These are phyloP conservation scores for Idaea dimidiata DNA, from an alignment of 2,888 invertebrate species.

Conservation along the genomic window DNA sequence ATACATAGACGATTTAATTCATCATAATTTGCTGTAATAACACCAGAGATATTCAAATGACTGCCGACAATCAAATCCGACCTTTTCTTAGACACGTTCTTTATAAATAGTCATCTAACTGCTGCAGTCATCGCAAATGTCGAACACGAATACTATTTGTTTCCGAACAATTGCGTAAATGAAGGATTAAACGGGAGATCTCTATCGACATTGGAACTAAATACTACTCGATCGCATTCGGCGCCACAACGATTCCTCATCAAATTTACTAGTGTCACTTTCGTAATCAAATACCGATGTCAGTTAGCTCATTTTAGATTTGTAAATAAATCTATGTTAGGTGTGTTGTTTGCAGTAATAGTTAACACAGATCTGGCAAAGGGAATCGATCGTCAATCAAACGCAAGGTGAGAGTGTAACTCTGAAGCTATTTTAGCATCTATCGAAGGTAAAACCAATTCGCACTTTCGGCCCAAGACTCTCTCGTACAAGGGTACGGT, in stretches of 20 bases:
- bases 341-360: constrained; percentile 56
- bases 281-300: constrained; percentile 40
- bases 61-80: constrained; percentile 78
- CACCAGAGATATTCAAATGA: constrained; percentile 76
- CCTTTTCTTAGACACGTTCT: constrained; percentile 79
- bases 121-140: constrained; percentile 75
- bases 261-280: constrained; percentile 38
- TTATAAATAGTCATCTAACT: constrained; percentile 78
- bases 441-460: constrained; percentile 79
- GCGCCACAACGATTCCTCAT: constrained; percentile 36
- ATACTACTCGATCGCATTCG: neutral
- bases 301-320: constrained; percentile 34
- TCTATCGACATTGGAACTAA: constrained; percentile 28
- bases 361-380: constrained; percentile 78
- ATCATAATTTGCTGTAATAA: constrained; percentile 77
- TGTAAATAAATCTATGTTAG: constrained; percentile 45
- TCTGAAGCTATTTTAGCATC: constrained; percentile 77
- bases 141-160: constrained; percentile 77
- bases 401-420: constrained; percentile 79
- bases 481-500: constrained; percentile 74
- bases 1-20: constrained; percentile 73
- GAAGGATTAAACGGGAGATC: constrained; percentile 58
- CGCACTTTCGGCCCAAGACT: constrained; percentile 77
- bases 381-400: constrained; percentile 80
- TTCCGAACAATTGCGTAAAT: constrained; percentile 71